Conservation (phyloP, 2,113 vertebrate genomes). For the Pholis gunnellus region DNA sequence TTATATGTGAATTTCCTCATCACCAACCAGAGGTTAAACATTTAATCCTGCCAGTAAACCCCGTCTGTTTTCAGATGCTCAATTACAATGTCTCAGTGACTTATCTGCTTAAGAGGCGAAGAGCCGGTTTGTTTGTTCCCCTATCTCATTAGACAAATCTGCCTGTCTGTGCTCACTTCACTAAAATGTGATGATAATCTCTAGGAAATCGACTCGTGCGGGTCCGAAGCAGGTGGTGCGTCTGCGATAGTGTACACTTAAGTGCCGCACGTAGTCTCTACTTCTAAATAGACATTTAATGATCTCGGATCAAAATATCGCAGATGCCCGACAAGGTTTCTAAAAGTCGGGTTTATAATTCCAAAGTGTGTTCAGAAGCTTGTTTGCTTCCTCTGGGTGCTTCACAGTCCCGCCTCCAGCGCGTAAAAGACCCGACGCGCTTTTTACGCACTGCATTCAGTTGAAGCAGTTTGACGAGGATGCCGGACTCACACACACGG, state of each 20-base stretch:
- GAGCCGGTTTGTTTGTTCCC: background rate
- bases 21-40: background rate
- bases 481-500: conserved; percentile 1
- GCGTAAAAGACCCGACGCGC: conserved; percentile 48
- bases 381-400: background rate
- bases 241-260: background rate
- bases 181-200: background rate
- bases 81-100: background rate
- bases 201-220: too few relatives aligned
- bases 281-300: background rate
- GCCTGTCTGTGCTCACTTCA: background rate
- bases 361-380: background rate
- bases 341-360: background rate
- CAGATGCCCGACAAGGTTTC: background rate
- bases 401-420: conserved; percentile 66
- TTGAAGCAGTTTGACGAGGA: conserved; percentile 15
- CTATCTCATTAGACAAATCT: background rate
- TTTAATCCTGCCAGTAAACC: background rate
- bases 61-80: background rate
- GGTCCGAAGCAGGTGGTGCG: background rate
- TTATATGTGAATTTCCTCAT: background rate
- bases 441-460: conserved; percentile 57
- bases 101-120: background rate
- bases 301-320: background rate
- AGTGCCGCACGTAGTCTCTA: background rate